These are phyloP conservation scores for Ischnus inquisitorius DNA, from an alignment of 2,888 invertebrate genomes.

Conservation along the genomic window DNA sequence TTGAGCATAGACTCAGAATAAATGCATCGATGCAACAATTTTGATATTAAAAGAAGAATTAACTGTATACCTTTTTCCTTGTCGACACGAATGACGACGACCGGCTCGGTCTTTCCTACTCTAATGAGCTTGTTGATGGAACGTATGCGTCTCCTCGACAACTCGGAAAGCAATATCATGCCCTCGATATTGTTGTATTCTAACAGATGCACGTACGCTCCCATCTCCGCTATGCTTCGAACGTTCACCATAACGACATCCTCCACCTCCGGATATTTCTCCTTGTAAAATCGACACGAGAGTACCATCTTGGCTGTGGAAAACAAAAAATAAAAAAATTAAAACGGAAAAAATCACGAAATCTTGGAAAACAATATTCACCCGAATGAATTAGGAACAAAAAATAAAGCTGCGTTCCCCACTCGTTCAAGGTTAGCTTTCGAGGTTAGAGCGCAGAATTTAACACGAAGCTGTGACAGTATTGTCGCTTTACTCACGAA, in stretches of 20 bases:
- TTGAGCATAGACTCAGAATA: neutral
- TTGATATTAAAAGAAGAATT: conserved; percentile 3
- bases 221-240: conserved; percentile 99
- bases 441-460: conserved; percentile 55
- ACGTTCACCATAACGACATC: conserved; percentile 99
- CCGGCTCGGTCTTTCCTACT: conserved; percentile 99
- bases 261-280: conserved; percentile 99
- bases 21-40: conserved; percentile 2
- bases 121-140: conserved; percentile 99
- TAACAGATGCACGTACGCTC: conserved; percentile 98
- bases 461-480: conserved; percentile 55
- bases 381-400: neutral
- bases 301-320: conserved; percentile 91
- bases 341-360: neutral
- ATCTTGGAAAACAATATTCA: neutral
- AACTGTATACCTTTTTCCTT: conserved; percentile 95
- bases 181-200: conserved; percentile 99
- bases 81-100: conserved; percentile 99
- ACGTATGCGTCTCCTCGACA: conserved; percentile 98
- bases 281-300: conserved; percentile 98
- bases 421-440: conserved; percentile 61
- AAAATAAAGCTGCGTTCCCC: conserved; percentile 9
- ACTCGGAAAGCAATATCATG: conserved; percentile 99
- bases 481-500: conserved; percentile 54
- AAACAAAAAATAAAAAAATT: neutral